Base-by-base conservation (phyloP, 2,113 vertebrate species). In the Colossoma macropomum region DNA sequence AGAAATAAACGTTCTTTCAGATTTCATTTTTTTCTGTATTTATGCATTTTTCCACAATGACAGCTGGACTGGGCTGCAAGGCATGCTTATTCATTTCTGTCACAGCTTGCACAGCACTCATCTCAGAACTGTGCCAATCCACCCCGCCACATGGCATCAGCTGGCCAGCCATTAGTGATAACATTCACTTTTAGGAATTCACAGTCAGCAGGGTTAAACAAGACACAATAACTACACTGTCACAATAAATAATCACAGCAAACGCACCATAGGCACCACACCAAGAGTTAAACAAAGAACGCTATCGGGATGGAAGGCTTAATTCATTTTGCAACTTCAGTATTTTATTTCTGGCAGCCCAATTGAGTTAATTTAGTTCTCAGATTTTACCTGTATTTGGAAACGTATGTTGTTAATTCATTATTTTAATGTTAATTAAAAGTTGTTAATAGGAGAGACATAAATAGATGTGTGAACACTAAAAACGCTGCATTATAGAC, bases 81-180 rank as follows among this genome's bases (percentile, higher is more conserved):
- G n/a, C 12, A 11, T 27, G 25, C 59, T 62, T n/a, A 62, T 27
- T 62, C n/a, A n/a, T 62, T 62, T 62, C 59, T 27, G 59, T 62
- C 59, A 62, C 23, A 62, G 59, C 59, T 62, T 13, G 12, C 23
- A 62, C n/a, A 25, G 10, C 59, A 62, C 59, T 62, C 59, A 27
- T 62, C 59, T 62, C n/a, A 62, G 59, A 62, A 13, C 59, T 62
- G 59, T 62, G 59, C 59, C 59, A 62, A 62, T 27, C 59, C 59
- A 62, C 59, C 59, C 23, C 1, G n/a, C 59, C 25, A n/a, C 59
- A 25, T 62, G 25, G 59, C 59, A 21, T 27, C 59, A 62, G 59
- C 59, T 62, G n/a, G n/a, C n/a, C 10, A 62, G 59, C 0, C 59
- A 62, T 62, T 62, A 62, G 8, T 62, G 59, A 27, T 62, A 62